These are phyloP conservation scores for Lemur catta DNA, from an alignment of 2,797 vertebrate species.

Conservation along the genomic window DNA sequence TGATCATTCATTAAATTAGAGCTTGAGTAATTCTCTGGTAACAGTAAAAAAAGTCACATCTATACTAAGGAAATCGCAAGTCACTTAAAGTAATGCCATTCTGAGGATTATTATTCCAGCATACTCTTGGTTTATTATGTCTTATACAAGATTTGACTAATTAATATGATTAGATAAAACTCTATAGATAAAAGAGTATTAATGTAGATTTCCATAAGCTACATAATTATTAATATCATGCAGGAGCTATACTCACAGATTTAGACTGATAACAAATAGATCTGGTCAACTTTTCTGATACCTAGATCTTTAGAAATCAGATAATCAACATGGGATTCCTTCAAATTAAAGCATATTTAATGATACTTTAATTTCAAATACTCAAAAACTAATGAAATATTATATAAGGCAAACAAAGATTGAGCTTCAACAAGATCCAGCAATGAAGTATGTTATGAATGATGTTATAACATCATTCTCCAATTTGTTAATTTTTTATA, in stretches of 20 bases:
- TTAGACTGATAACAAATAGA: background rate
- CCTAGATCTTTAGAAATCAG: background rate
- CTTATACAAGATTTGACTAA: background rate
- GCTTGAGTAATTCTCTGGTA: background rate
- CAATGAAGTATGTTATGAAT: background rate
- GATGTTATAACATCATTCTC: too few relatives aligned
- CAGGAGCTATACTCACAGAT: background rate
- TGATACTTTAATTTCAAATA: background rate
- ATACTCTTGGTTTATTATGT: background rate
- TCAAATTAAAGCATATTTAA: background rate
- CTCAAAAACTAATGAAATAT: background rate
- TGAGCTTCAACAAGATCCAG: background rate
- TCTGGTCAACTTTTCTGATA: background rate
- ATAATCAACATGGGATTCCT: background rate
- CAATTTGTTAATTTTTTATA: background rate
- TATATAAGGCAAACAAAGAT: background rate
- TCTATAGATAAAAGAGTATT: background rate
- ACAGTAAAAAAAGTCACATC: background rate
- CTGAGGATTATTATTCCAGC: background rate
- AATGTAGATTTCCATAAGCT: background rate
- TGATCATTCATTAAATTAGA: slow-evolving; percentile 14
- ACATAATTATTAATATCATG: background rate
- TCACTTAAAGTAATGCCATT: background rate
- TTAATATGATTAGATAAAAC: background rate
- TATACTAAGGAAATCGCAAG: background rate